Percentiles rank a stretch among this genome's conserved stretches.
These are phyloP conservation scores for Gracilinanus agilis DNA, from an alignment of 2,113 vertebrate species.

Conservation along the genomic window DNA sequence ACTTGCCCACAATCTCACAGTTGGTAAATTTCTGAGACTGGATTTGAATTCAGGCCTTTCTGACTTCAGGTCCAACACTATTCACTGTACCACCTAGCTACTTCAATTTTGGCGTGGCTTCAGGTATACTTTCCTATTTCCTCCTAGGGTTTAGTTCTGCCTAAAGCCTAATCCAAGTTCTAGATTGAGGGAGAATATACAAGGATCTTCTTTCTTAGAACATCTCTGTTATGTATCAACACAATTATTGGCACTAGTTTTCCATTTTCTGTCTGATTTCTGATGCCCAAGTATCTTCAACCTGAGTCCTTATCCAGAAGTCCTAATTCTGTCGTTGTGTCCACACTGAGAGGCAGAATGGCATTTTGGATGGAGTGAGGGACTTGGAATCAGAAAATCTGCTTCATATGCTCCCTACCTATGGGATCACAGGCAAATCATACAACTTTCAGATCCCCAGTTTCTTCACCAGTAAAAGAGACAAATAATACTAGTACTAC, in stretches of 20 bases:
- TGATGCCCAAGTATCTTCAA: background rate
- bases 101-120: background rate
- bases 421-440: too few relatives aligned
- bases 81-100: background rate
- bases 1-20: background rate
- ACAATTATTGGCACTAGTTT: background rate
- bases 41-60: background rate
- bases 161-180: background rate
- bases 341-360: too few relatives aligned
- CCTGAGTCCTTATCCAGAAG: background rate
- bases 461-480: too few relatives aligned
- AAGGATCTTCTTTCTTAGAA: background rate
- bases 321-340: background rate
- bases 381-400: background rate
- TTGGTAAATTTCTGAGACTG: background rate
- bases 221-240: background rate
- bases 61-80: background rate
- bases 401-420: background rate
- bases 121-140: background rate
- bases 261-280: background rate
- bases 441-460: too few relatives aligned
- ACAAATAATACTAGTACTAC: background rate
- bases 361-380: too few relatives aligned
- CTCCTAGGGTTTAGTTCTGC: too few relatives aligned
- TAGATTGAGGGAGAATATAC: background rate